Evolutionary conservation across 2,888 invertebrate species (phyloP), one percentile per base, ranked within the genome.

Genomic region (Fissipunctia ypsillon): DNA sequence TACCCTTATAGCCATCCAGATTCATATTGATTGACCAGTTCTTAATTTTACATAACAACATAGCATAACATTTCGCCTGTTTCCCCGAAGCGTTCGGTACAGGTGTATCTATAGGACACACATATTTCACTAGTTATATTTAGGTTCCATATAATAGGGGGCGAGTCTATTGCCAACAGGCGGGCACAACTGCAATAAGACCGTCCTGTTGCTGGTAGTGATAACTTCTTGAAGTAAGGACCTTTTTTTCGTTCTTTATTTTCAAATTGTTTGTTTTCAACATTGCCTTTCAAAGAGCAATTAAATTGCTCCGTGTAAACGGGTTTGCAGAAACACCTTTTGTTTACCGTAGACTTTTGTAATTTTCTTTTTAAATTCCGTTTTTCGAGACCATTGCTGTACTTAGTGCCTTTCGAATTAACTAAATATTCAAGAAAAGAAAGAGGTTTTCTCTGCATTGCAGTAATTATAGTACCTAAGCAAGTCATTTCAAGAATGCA

Each of bases 401-500:
- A 50, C 50, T 0, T 7, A 31, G 22, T 65, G 16, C 9, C 19
- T 16, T 22, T 10, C 2, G 2, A 50, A 35, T 74, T 16, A 41
- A 48, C 19, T 28, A 7, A 73, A 38, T 25, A 22, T 25, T 4
- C 1, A 45, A 9, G 3, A 25, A 70, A 57, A 31, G 12, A 41
- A 50, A 69, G 5, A 6, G 4, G 16, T n/a, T 35, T 31, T 38
- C 12, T 25, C 73, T 52, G 79, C 59, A 79, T 31, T 75, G 73
- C 79, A 79, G 74, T 35, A 57, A 28, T 38, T 31, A 3, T 9
- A 43, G 12, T 16, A 9, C 14, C 4, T 1, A 7, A 16, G 10
- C 2, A 7, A 16, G 10, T 0, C 14, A 22, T 4, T 67, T 25
- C 2, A 45, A 38, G 43, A 38, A 19, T 12, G 6, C 10, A 9